Conservation (phyloP, 2,888 invertebrate genomes). For the Lepas anatifera region DNA sequence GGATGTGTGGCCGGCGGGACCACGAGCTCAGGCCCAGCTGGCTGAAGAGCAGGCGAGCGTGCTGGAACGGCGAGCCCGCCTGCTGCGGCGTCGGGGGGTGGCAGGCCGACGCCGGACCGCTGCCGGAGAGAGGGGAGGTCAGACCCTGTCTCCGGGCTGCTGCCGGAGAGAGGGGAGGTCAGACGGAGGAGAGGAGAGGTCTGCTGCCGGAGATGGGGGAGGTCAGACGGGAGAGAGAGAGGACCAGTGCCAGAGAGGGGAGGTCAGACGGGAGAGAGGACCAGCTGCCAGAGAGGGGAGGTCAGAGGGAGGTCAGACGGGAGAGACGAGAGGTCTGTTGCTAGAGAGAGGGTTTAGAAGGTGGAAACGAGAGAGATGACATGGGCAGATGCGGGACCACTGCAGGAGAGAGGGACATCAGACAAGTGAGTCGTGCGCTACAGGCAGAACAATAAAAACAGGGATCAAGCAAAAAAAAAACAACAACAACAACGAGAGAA, state of each 20-base stretch:
- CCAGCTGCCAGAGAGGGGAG: no score
- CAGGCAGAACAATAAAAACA: no score
- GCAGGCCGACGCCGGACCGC: constrained; percentile 41
- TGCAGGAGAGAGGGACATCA: no score
- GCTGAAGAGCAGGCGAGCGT: constrained; percentile 75
- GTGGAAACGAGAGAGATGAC: no score
- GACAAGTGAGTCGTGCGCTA: no score
- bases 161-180: not conserved
- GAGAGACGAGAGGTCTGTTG: no score
- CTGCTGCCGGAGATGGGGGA: not conserved
- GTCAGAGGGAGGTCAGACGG: no score
- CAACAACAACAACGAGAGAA: no score
- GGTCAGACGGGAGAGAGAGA: not conserved
- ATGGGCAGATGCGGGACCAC: no score
- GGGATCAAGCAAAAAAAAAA: no score
- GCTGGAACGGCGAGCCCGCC: constrained; percentile 55
- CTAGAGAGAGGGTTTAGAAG: no score
- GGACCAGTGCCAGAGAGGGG: not conserved
- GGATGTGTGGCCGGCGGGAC: constrained; percentile 70
- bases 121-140: constrained; percentile 26
- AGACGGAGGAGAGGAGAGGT: not conserved
- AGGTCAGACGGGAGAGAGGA: not conserved
- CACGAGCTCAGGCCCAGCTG: constrained; percentile 84
- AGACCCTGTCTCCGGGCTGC: not conserved
- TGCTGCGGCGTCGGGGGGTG: constrained; percentile 42